Base-by-base conservation (phyloP, 1,140 invertebrate species). In the Neotoxoptera formosana region DNA sequence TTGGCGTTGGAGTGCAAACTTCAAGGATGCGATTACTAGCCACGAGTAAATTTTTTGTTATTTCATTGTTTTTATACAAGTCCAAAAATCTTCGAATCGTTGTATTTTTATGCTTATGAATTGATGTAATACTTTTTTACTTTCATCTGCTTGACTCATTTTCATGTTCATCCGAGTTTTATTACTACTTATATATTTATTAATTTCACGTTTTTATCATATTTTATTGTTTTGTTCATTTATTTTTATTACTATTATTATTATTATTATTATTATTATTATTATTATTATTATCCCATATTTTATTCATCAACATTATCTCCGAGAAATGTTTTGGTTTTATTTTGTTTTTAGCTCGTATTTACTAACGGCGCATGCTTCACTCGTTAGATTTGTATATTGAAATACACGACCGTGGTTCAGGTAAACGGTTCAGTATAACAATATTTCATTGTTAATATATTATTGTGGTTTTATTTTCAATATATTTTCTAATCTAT, bases 1-100 rank as follows among this genome's bases (percentile, higher is more conserved):
- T 96, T 98, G 98, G 98, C 98, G 97, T 96, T 97, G 97, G 97
- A 98, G 97, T 97, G 96, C 97, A 96, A 97, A 98, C 97, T 98
- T 98, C 98, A 98, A 97, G 97, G 97, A 98, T 97, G 97, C 97
- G 96, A 98, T 98, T 96, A 96, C 96, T 95, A 96, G 95, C 95
- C 96, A 97, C 96, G 96, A 97, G 96, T 97, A 97, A 96, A 94
- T 95, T 94, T 94, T 95, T 95, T 95, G 94, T 95, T 95, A 95
- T 94, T 95, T 96, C 94, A 93, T 94, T 94, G 93, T 94, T 93
- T 93, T 90, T 94, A n/a, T 67, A 93, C 86, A 84, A 91, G 86
- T 90, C 87, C 94, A 51, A 93, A 60, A 91, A 93, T 94, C 34
- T 93, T 94, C 76, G 90, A 90, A 94, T 88, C 83, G 56, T 94